Evolutionary conservation across 1,140 invertebrate species (phyloP), one percentile per base, ranked within the genome.

Genomic region (Lordiphosa clarofinis): DNA sequence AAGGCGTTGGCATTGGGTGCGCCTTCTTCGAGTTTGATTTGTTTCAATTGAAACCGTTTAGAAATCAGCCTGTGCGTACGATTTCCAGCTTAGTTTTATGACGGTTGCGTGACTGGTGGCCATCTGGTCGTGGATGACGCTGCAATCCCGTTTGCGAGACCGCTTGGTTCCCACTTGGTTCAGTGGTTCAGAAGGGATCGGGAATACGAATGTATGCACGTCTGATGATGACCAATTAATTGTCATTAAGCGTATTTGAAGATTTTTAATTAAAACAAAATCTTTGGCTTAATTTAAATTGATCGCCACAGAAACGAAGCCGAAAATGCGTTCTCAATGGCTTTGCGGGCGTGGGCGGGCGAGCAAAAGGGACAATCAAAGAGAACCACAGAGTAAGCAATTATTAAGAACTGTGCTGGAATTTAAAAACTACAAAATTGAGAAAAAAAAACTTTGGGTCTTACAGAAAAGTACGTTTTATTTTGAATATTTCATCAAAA

Each of bases 231-330:
- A 54, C 78, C 78, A 82, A 82, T 82, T 82, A 82, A 82, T 82
- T 82, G 78, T 84, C 68, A 82, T 82, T 82, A 82, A 82, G 78
- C 78, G 78, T 65, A 82, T 82, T 82, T 84, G 78, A 82, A 82
- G 78, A 82, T 82, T 82, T 78, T 82, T 82, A 82, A 82, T 82
- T 82, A 82, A 82, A 82, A 61, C 78, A 73, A 82, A 82, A 82
- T 82, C 78, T 82, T 82, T 73, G 44, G 78, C 60, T 82, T 78
- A 82, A 82, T 82, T 82, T 82, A 84, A 82, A 82, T 82, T 82
- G 78, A 82, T 82, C 78, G 60, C 60, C 58, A 55, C 46, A 19
- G 48, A 64, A 53, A 35, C 31, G 38, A 24, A 38, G 28, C 40
- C 66, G 42, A 59, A 72, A 68, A 68, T 74, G 36, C 36, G 56